Percentiles rank a stretch among this genome's conserved stretches.
Evolutionary conservation across 2,113 vertebrate species (phyloP).

Genomic region (Paratilapia polleni): DNA sequence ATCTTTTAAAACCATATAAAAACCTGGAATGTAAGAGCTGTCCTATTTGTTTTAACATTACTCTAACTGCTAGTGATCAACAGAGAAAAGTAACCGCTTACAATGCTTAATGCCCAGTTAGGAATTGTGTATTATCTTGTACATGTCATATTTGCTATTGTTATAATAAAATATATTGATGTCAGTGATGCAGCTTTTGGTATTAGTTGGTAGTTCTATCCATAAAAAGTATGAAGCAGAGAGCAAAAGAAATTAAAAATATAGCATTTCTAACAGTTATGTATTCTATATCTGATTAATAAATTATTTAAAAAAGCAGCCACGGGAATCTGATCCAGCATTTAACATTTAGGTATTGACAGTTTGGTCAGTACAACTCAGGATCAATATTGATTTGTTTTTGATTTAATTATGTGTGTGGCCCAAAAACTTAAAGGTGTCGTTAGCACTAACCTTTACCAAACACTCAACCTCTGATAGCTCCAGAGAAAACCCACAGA

Average conservation of each 20-base stretch:
- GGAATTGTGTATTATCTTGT: too few relatives aligned
- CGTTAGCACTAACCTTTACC: background rate
- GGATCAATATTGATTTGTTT: background rate
- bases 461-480: background rate
- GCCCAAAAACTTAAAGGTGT: background rate
- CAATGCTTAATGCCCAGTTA: too few relatives aligned
- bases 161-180: background rate
- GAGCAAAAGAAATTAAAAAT: background rate
- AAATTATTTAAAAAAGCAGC: background rate
- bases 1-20: too few relatives aligned
- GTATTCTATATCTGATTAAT: background rate
- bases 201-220: background rate
- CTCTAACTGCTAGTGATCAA: too few relatives aligned
- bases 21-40: too few relatives aligned
- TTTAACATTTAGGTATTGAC: background rate
- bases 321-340: background rate
- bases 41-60: too few relatives aligned
- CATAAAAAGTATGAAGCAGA: background rate
- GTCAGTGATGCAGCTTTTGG: accelerated
- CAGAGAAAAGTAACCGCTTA: too few relatives aligned
- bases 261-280: background rate
- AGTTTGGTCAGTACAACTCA: background rate
- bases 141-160: background rate
- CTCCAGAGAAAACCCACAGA: background rate
- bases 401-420: background rate